phyloP scores from a whole-genome alignment of 1,140 invertebrate genomes.

The Lasioglossum baleicum region DNA sequence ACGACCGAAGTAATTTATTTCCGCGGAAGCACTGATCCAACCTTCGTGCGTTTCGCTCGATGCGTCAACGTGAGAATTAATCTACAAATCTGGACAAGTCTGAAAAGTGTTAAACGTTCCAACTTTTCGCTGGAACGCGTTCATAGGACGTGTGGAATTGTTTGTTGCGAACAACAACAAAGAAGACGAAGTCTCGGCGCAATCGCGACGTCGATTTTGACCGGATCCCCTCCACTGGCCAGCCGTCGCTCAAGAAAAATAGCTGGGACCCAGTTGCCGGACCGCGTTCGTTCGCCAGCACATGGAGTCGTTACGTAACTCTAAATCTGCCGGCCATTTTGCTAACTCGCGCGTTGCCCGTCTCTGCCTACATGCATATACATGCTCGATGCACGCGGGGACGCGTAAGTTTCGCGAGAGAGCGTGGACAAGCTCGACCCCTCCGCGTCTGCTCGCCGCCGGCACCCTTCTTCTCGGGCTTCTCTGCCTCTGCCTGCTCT shows the following conservation, averaged over 20 bases:
- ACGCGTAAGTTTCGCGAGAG: constrained; percentile 1
- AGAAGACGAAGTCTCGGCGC: neutral
- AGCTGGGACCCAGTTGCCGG: constrained; percentile 62
- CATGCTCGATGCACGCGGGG: neutral
- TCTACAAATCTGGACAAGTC: too few species aligned
- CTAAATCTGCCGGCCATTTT: constrained; percentile 78
- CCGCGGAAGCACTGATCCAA: too few species aligned
- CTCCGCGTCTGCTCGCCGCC: constrained; percentile 53
- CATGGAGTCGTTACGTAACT: constrained; percentile 72
- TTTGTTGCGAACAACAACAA: too few species aligned
- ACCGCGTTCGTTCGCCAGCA: constrained; percentile 57
- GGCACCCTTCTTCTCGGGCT: constrained; percentile 43
- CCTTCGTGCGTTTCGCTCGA: too few species aligned
- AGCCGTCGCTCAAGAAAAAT: constrained; percentile 34
- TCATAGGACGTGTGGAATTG: too few species aligned
- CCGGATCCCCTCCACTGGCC: neutral
- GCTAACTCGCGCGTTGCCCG: constrained; percentile 60
- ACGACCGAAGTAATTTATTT: too few species aligned
- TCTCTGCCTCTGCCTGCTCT: constrained; percentile 9
- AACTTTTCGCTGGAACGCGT: neutral
- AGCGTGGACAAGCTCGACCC: constrained; percentile 33
- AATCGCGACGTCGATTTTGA: neutral
- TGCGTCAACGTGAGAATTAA: too few species aligned
- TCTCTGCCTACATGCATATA: neutral
- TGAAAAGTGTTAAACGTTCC: neutral